A percentile compares a stretch with the other conserved stretches of the same genome.
These are phyloP conservation scores for Pipistrellus pygmaeus DNA, from an alignment of 2,797 vertebrate species.

Conservation along the genomic window DNA sequence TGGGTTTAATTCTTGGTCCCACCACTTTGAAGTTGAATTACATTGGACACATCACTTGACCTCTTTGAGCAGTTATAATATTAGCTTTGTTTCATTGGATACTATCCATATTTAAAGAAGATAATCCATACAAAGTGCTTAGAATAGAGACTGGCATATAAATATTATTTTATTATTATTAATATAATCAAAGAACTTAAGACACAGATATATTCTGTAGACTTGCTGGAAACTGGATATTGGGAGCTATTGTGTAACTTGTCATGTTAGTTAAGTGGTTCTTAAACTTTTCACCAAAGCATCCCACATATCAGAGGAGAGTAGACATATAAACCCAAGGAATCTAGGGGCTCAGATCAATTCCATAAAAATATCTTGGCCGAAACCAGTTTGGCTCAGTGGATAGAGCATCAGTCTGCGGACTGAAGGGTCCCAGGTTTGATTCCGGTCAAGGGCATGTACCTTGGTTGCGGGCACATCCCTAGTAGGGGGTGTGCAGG, in stretches of 20 bases:
- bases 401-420: too few relatives aligned
- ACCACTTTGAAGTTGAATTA: neutral
- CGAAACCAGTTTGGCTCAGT: too few relatives aligned
- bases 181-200: slow-evolving; percentile 43
- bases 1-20: neutral
- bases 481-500: too few relatives aligned
- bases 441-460: too few relatives aligned
- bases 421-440: too few relatives aligned
- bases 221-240: neutral
- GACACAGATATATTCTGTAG: neutral
- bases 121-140: neutral
- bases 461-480: too few relatives aligned
- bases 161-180: slow-evolving; percentile 36
- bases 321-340: neutral
- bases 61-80: slow-evolving; percentile 7
- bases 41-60: neutral
- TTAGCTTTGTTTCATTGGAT: neutral
- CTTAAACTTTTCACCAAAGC: slow-evolving; percentile 37
- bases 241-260: slow-evolving; percentile 34
- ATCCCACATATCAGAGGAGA: neutral
- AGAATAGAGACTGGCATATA: neutral
- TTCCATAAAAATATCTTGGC: neutral
- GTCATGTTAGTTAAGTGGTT: slow-evolving; percentile 45
- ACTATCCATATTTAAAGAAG: slow-evolving; percentile 41
- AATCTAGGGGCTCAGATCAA: neutral